Evolutionary conservation across 92 coral and sea anemone species (phyloP).

Genomic region (Porites evermanni): DNA sequence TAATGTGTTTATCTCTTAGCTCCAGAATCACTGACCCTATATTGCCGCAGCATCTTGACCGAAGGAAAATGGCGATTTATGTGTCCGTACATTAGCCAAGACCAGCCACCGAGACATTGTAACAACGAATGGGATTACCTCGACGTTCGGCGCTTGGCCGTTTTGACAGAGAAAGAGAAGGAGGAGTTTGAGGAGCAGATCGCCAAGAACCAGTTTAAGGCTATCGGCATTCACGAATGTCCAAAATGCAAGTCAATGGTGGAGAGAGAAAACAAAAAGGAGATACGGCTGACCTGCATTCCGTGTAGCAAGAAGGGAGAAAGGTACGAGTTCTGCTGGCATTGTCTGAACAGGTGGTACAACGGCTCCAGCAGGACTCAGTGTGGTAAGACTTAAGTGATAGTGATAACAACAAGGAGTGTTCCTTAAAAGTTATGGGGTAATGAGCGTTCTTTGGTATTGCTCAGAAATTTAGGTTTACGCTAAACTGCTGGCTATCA

Average conservation of each 20-base stretch:
- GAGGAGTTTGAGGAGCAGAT: slow-evolving; percentile 81
- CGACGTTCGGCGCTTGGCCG: slow-evolving; percentile 84
- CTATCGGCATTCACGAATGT: slow-evolving; percentile 86
- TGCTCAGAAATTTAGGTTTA: no score
- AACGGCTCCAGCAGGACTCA: slow-evolving; percentile 43
- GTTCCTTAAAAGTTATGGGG: background rate
- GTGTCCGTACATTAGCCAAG: slow-evolving; percentile 79
- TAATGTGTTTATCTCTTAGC: slow-evolving; percentile 30
- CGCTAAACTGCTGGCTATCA: no score
- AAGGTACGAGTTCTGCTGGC: slow-evolving; percentile 82
- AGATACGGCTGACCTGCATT: slow-evolving; percentile 75
- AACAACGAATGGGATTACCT: slow-evolving; percentile 83
- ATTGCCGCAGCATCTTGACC: slow-evolving; percentile 85
- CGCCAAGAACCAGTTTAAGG: slow-evolving; percentile 75
- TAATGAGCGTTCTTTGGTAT: background rate
- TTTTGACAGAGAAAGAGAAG: slow-evolving; percentile 78
- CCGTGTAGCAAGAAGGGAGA: slow-evolving; percentile 50
- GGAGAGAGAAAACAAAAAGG: slow-evolving; percentile 69
- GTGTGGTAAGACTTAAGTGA: slow-evolving; percentile 66
- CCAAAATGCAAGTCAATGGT: slow-evolving; percentile 79
- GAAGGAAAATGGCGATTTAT: slow-evolving; percentile 72
- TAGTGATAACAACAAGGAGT: background rate
- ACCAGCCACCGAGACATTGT: slow-evolving; percentile 66
- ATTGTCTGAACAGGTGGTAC: slow-evolving; percentile 80
- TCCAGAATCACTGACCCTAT: slow-evolving; percentile 86